A percentile compares a stretch with the other conserved stretches of the same genome.
These are phyloP conservation scores for Loris lydekkerianus DNA, from an alignment of 2,797 vertebrate genomes.

Conservation along the genomic window DNA sequence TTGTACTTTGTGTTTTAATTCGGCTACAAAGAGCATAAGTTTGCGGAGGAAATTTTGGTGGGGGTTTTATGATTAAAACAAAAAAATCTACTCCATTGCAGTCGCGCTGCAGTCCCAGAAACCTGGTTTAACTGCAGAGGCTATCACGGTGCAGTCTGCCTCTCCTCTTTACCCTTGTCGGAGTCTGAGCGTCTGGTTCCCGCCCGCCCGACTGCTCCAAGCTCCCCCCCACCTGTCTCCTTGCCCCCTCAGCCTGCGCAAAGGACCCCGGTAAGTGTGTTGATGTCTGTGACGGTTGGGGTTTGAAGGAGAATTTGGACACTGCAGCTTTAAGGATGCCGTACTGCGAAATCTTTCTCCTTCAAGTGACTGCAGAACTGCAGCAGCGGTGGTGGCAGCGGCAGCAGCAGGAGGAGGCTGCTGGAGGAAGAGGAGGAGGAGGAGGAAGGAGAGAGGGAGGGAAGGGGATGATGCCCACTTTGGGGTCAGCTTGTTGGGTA, in stretches of 20 bases:
- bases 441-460: not conserved
- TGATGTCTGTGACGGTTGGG: slow-evolving; percentile 37
- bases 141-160: slow-evolving; percentile 39
- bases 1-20: not conserved
- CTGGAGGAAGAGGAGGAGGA: not conserved
- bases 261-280: slow-evolving; percentile 43
- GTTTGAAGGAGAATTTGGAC: slow-evolving; percentile 76
- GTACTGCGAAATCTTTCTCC: slow-evolving; percentile 89
- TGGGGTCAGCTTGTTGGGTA: not conserved
- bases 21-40: slow-evolving; percentile 48
- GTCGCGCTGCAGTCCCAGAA: slow-evolving; percentile 88
- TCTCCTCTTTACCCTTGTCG: slow-evolving; percentile 56
- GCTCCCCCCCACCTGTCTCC: not conserved
- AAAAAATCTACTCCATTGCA: slow-evolving; percentile 83
- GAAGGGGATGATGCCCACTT: not conserved
- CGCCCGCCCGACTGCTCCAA: not conserved
- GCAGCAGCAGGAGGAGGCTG: not conserved
- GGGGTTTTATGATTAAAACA: not conserved
- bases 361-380: slow-evolving; percentile 90
- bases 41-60: slow-evolving; percentile 45
- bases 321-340: slow-evolving; percentile 90
- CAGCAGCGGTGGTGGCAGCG: slow-evolving; percentile 69
- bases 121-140: slow-evolving; percentile 85
- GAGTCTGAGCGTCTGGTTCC: slow-evolving; percentile 8
- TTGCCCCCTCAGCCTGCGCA: not conserved